A percentile compares a stretch with the other conserved stretches of the same genome.
phyloP scores from a whole-genome alignment of 1,140 invertebrate genomes.

The Drosophila grimshawi region DNA sequence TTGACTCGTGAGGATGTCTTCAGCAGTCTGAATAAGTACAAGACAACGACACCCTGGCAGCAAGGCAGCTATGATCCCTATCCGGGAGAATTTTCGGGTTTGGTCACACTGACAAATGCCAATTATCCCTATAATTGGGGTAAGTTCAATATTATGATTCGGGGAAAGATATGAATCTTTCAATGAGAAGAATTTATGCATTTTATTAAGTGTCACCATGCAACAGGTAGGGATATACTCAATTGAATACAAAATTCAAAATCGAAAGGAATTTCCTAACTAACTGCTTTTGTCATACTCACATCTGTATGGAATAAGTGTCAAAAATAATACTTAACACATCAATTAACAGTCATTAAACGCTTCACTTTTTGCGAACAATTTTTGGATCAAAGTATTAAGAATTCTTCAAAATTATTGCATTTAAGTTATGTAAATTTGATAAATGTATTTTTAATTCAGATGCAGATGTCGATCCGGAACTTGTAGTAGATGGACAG shows the following conservation, averaged over 20 bases:
- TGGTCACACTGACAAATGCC: conserved; percentile 79
- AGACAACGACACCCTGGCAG: conserved; percentile 66
- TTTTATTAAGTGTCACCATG: not conserved
- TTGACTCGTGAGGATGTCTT: conserved; percentile 83
- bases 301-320: too few relatives aligned
- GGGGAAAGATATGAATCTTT: conserved; percentile 47
- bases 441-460: too few relatives aligned
- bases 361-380: too few relatives aligned
- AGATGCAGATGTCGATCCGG: conserved; percentile 5
- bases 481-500: conserved; percentile 10
- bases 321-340: not conserved
- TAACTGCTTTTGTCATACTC: conserved; percentile 6
- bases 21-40: conserved; percentile 72
- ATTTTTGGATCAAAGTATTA: too few relatives aligned
- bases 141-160: conserved; percentile 55
- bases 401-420: too few relatives aligned
- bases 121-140: conserved; percentile 69
- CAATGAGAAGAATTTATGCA: conserved; percentile 32
- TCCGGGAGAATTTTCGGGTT: conserved; percentile 65
- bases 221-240: not conserved
- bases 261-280: conserved; percentile 62
- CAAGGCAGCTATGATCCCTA: conserved; percentile 62
- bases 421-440: too few relatives aligned
- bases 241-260: conserved; percentile 6
- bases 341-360: not conserved